Evolutionary conservation across 2,888 invertebrate species (phyloP).

Genomic region (Stomorhina lunata): DNA sequence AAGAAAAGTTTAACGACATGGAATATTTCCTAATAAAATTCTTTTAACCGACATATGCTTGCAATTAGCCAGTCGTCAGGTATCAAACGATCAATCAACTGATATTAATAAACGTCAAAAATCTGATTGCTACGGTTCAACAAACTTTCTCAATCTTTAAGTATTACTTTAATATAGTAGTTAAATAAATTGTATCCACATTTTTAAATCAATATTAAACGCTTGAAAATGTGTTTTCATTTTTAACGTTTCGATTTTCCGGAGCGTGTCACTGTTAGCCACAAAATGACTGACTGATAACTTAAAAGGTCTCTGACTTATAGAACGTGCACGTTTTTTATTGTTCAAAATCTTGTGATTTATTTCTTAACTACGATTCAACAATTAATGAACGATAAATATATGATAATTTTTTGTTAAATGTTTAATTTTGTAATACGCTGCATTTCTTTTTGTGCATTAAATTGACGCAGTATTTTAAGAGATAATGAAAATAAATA

Average conservation of each 20-base stretch:
- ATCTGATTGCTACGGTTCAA: conserved; percentile 20
- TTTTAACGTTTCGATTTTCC: neutral
- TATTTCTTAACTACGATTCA: neutral
- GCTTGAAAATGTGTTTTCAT: neutral
- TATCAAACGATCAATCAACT: conserved; percentile 29
- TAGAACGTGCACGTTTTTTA: neutral
- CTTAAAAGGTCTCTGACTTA: conserved; percentile 15
- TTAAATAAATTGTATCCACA: no score
- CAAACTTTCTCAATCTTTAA: conserved; percentile 1
- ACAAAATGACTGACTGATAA: neutral
- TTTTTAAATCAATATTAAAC: neutral
- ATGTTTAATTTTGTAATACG: neutral
- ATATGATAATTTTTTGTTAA: neutral
- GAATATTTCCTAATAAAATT: neutral
- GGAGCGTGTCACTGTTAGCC: neutral
- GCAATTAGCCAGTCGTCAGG: neutral
- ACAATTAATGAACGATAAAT: neutral
- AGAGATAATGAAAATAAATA: neutral
- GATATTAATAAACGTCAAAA: neutral
- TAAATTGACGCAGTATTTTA: neutral
- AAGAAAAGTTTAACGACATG: neutral
- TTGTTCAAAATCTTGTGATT: neutral
- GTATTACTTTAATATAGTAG: no score
- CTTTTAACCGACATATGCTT: no score
- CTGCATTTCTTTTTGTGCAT: neutral